Evolutionary conservation across 2,888 invertebrate species (phyloP), one percentile per base, ranked within the genome.

Genomic region (Hoplodrina blanda): DNA sequence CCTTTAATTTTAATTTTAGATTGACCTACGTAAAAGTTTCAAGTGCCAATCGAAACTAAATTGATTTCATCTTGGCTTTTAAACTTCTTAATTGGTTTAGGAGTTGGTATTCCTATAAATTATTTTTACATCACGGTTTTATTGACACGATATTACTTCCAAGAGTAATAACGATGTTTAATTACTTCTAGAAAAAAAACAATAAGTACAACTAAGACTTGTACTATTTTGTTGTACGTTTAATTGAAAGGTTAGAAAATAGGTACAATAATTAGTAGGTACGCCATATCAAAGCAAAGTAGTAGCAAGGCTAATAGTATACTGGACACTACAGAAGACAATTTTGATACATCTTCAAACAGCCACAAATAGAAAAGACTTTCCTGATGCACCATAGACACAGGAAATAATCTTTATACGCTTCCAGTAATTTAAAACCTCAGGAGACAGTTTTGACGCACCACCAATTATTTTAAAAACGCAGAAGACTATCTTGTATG

Each of bases 41-140:
- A 76, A 76, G 73, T 78, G 41, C 60, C 73, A 63, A 76, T 76
- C 61, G 44, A 65, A 65, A 77, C 54, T 63, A 50, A 72, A 76
- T 76, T 77, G 67, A 67, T 76, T 77, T 60, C 46, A 77, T 76
- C 62, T 76, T 55, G 46, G 17, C 67, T 72, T 73, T 60, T 50
- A 62, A 76, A 76, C 66, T 76, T 67, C 55, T 46, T 77, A 77
- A 76, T 72, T 76, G 76, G 52, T 77, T 72, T 62, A 57, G 62
- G 59, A 50, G 46, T 54, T 37, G 44, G 37, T 66, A 55, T 75
- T 71, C 62, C 19, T 49, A 7, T 50, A 61, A 67, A 50, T 67
- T 56, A 63, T 63, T 73, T 63, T 41, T 52, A 56, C 11, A 56
- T 63, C 50, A 75, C 54, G 20, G 46, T 61, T 50, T 49, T 55